phyloP scores from a whole-genome alignment of 2,113 vertebrate species.

The Patagioenas fasciata region DNA sequence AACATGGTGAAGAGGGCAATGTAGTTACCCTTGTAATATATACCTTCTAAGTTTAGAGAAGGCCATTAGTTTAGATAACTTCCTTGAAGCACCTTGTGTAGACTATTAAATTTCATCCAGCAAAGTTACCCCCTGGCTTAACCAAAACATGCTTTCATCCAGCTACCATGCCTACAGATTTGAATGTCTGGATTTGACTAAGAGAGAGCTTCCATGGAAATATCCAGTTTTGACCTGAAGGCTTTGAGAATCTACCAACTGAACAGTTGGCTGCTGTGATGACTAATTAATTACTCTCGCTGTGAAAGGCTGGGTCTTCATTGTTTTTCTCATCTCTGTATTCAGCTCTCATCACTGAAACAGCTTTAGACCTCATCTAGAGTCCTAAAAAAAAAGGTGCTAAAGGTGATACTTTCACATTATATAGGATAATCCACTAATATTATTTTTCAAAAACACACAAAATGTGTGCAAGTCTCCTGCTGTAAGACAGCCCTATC shows the following conservation, averaged over 20 bases:
- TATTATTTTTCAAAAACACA: not conserved
- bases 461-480: not conserved
- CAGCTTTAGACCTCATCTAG: not conserved
- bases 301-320: not conserved
- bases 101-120: not conserved
- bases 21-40: not conserved
- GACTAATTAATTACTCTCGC: not conserved
- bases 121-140: not conserved
- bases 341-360: not conserved
- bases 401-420: not conserved
- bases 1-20: not conserved
- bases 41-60: not conserved
- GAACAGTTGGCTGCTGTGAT: not conserved
- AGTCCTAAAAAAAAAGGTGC: not conserved
- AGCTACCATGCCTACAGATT: not conserved
- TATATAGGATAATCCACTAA: not conserved
- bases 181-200: not conserved
- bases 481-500: not conserved
- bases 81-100: not conserved
- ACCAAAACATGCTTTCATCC: not conserved
- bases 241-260: not conserved
- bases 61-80: accelerated
- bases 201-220: not conserved
- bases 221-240: not conserved
- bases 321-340: not conserved